Evolutionary conservation across 2,888 invertebrate species (phyloP).

Genomic region (Eustalomyia histrio): DNA sequence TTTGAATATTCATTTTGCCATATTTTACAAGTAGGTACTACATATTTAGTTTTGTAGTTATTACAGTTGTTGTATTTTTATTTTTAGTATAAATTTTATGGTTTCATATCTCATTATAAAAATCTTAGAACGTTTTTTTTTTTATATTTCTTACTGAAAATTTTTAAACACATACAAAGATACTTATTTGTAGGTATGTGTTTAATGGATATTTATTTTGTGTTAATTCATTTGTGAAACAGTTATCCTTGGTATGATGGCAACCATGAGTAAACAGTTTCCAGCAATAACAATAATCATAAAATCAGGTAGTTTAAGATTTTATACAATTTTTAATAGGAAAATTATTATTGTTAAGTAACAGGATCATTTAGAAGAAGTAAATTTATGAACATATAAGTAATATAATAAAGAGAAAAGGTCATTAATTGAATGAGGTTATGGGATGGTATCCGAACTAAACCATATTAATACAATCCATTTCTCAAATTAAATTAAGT

Average conservation of each 20-base stretch:
- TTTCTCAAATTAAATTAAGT: too few species aligned
- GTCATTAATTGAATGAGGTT: neutral
- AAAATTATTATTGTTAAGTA: neutral
- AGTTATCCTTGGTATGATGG: neutral
- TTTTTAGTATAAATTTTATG: neutral
- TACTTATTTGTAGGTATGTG: neutral
- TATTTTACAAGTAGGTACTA: conserved; percentile 18
- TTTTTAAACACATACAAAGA: neutral
- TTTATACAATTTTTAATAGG: neutral
- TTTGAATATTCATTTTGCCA: conserved; percentile 44
- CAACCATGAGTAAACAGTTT: neutral
- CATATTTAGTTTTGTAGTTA: neutral
- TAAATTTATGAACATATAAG: conserved; percentile 11
- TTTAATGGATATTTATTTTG: neutral
- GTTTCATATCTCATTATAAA: conserved; percentile 22
- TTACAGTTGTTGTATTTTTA: neutral
- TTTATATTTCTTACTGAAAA: neutral
- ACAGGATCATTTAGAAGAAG: neutral
- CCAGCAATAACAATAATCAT: neutral
- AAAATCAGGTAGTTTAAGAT: neutral
- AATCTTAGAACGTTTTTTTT: conserved; percentile 15
- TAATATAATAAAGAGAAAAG: neutral
- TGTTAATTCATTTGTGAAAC: conserved; percentile 6
- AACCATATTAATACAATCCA: too few species aligned
- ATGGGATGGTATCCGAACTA: neutral